These are phyloP conservation scores for Eupelmus urozonus DNA, from an alignment of 2,888 invertebrate species.

Conservation along the genomic window DNA sequence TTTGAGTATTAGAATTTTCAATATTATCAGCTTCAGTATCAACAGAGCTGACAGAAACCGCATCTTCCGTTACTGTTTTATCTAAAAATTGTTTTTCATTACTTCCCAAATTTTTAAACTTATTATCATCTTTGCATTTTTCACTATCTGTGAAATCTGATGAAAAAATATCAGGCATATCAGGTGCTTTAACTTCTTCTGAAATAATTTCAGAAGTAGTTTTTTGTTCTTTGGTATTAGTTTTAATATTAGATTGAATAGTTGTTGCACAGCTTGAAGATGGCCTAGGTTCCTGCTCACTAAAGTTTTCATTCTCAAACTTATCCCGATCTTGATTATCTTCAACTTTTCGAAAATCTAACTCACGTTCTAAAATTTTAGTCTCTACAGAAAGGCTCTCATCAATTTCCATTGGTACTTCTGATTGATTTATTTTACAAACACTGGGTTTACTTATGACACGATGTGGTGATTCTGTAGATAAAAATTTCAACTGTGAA, in stretches of 20 bases:
- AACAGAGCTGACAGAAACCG: constrained; percentile 31
- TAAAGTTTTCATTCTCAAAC: neutral
- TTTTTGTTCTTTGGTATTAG: neutral
- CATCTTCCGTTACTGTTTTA: neutral
- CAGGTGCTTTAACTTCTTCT: neutral
- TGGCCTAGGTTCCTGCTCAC: neutral
- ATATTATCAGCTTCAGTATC: constrained; percentile 16
- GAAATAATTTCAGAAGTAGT: neutral
- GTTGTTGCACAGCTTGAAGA: neutral
- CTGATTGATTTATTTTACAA: constrained; percentile 3
- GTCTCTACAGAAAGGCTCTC: neutral
- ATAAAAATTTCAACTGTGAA: constrained; percentile 61
- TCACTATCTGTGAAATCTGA: neutral
- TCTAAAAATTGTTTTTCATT: constrained; percentile 4
- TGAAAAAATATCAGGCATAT: no score
- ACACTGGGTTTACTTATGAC: neutral
- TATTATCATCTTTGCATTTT: neutral
- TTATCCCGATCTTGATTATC: neutral
- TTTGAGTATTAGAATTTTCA: neutral
- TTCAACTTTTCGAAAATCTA: neutral
- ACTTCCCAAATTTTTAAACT: neutral
- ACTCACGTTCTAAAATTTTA: neutral
- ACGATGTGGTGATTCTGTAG: constrained; percentile 25
- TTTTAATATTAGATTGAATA: neutral
- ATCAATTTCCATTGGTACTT: constrained; percentile 46